A percentile compares a stretch with the other conserved stretches of the same genome.
These are phyloP conservation scores for Oeneis ivallda DNA, from an alignment of 2,888 invertebrate genomes.

Conservation along the genomic window DNA sequence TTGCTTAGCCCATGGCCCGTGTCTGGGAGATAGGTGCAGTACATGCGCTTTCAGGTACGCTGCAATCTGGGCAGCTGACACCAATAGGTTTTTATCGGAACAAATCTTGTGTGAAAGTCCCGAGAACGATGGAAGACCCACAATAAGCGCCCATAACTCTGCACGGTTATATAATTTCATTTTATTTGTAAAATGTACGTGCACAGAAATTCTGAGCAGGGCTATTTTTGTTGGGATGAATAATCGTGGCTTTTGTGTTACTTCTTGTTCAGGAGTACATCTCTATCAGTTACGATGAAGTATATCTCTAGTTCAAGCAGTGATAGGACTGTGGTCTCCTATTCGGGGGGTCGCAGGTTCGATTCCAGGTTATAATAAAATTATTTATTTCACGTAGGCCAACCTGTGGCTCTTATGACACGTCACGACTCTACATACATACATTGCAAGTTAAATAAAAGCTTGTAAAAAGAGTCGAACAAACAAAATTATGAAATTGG, in stretches of 20 bases:
- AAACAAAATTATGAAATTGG: too few species aligned
- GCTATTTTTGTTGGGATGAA: background rate
- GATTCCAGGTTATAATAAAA: too few species aligned
- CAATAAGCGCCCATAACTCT: constrained; percentile 35
- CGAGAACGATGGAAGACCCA: constrained; percentile 44
- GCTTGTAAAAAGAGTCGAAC: too few species aligned
- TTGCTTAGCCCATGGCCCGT: constrained; percentile 75
- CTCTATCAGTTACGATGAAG: too few species aligned
- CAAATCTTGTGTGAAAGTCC: constrained; percentile 77
- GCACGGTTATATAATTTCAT: constrained; percentile 30
- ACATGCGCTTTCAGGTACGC: constrained; percentile 78
- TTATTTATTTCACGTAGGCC: too few species aligned
- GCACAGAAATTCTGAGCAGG: constrained; percentile 7
- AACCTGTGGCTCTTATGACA: too few species aligned
- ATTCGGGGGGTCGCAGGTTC: too few species aligned
- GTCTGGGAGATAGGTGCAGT: constrained; percentile 75
- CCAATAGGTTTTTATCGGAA: constrained; percentile 79
- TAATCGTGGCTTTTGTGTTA: background rate
- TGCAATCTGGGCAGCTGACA: constrained; percentile 74
- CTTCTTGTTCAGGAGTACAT: background rate
- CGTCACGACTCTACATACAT: too few species aligned
- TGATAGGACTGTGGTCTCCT: too few species aligned
- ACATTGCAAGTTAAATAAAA: too few species aligned
- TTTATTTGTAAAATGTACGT: constrained; percentile 25
- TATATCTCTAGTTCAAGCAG: too few species aligned